Percentiles rank a stretch among this genome's conserved stretches.
Conservation (phyloP, 2,888 invertebrate species). For the Cryptops parisi region DNA sequence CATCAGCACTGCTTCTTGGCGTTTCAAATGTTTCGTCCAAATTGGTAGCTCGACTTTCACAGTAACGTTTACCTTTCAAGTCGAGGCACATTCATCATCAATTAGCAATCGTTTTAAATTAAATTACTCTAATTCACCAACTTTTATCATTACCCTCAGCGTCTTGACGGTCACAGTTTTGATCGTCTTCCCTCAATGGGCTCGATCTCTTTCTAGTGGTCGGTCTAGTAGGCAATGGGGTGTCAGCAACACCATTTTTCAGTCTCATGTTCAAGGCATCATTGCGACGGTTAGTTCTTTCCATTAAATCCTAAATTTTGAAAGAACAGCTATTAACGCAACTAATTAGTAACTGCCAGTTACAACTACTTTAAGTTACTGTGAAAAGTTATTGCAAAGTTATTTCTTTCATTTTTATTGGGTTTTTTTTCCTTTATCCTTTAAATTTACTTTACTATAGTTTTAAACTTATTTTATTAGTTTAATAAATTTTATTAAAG, state of each 20-base stretch:
- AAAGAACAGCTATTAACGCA: neutral
- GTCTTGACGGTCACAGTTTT: neutral
- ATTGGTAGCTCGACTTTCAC: neutral
- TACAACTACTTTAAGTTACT: too few species aligned
- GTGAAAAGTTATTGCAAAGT: too few species aligned
- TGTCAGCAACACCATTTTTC: too few species aligned
- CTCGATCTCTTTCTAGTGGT: constrained; percentile 16
- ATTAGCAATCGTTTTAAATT: neutral
- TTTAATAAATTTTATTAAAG: too few species aligned
- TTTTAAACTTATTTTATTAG: too few species aligned
- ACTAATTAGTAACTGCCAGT: too few species aligned
- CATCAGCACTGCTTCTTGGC: neutral
- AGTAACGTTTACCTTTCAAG: neutral
- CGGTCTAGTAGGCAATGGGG: constrained; percentile 6
- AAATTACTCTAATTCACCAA: neutral
- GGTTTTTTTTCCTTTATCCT: too few species aligned
- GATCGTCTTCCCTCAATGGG: constrained; percentile 15
- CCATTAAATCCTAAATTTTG: constrained; percentile 21
- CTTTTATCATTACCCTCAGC: neutral
- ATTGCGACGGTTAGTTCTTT: constrained; percentile 22
- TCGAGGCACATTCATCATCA: too few species aligned
- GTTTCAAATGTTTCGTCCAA: neutral
- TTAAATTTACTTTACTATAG: too few species aligned
- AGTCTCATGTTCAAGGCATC: constrained; percentile 22
- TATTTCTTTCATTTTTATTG: too few species aligned